Conservation (phyloP, 2,888 invertebrate genomes). For the Torymus texanus region DNA sequence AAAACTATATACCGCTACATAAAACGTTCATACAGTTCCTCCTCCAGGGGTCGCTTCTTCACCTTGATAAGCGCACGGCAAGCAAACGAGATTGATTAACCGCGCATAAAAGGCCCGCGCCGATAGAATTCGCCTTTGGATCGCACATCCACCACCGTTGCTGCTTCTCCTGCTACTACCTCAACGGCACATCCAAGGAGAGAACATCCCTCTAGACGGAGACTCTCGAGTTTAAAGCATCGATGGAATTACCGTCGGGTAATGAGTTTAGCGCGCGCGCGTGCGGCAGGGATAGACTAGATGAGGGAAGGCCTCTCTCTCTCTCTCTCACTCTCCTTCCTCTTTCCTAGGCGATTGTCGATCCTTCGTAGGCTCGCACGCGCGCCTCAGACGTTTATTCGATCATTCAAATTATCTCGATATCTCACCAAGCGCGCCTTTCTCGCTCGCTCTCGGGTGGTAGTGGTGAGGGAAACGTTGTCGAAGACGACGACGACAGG, state of each 20-base stretch:
- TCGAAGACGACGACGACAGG: background rate
- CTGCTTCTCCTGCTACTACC: background rate
- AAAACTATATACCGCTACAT: slow-evolving; percentile 26
- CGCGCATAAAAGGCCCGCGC: slow-evolving; percentile 54
- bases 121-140: slow-evolving; percentile 56
- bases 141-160: background rate
- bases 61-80: slow-evolving; percentile 34
- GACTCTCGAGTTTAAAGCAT: slow-evolving; percentile 69
- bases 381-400: slow-evolving; percentile 64
- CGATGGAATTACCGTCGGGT: slow-evolving; percentile 73
- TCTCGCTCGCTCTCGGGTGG: background rate
- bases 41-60: background rate
- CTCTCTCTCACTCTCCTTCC: slow-evolving; percentile 51
- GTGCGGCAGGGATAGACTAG: slow-evolving; percentile 65
- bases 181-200: slow-evolving; percentile 38
- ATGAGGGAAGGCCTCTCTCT: slow-evolving; percentile 58
- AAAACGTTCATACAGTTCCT: slow-evolving; percentile 9
- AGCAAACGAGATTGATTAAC: slow-evolving; percentile 57
- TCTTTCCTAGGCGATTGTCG: slow-evolving; percentile 55
- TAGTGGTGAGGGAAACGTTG: slow-evolving; percentile 2
- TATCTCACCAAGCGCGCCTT: slow-evolving; percentile 47
- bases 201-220: slow-evolving; percentile 64
- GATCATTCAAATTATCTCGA: slow-evolving; percentile 66
- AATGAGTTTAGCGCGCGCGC: slow-evolving; percentile 69
- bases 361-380: slow-evolving; percentile 43